Percentiles rank a stretch among this genome's conserved stretches.
Conservation (phyloP, 2,888 invertebrate species). For the Mimumesa dahlbomi region DNA sequence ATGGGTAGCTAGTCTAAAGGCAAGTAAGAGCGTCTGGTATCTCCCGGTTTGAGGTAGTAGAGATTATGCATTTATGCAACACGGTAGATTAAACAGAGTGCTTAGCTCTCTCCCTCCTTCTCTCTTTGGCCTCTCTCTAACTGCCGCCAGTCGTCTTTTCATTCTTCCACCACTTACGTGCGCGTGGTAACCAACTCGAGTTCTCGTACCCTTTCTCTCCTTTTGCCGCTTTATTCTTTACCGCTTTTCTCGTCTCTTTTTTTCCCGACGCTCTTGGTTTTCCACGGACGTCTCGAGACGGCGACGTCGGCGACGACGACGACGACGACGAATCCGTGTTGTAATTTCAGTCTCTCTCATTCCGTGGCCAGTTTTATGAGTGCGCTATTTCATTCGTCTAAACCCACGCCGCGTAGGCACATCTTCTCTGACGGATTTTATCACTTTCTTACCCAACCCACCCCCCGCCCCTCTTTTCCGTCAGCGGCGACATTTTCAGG, state of each 20-base stretch:
- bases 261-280: conserved; percentile 3
- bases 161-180: conserved; percentile 22
- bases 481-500: conserved; percentile 6
- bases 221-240: conserved; percentile 13
- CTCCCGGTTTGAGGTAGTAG: conserved; percentile 32
- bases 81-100: conserved; percentile 71
- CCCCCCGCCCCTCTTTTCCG: not conserved
- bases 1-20: conserved; percentile 3
- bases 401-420: conserved; percentile 11
- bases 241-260: conserved; percentile 18
- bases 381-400: conserved; percentile 43
- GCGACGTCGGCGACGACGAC: conserved; percentile 18
- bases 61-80: conserved; percentile 75
- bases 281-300: conserved; percentile 15
- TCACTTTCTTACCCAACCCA: conserved; percentile 8
- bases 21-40: conserved; percentile 27
- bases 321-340: conserved; percentile 38
- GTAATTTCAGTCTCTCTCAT: conserved; percentile 46
- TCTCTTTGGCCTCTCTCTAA: conserved; percentile 12
- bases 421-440: conserved; percentile 11
- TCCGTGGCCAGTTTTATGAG: conserved; percentile 50
- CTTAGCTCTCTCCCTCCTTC: conserved; percentile 43
- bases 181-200: conserved; percentile 33
- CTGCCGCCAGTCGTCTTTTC: conserved; percentile 18
- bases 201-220: conserved; percentile 1